Base-by-base conservation (phyloP, 2,888 invertebrate species). In the Syrista parreyssii region DNA sequence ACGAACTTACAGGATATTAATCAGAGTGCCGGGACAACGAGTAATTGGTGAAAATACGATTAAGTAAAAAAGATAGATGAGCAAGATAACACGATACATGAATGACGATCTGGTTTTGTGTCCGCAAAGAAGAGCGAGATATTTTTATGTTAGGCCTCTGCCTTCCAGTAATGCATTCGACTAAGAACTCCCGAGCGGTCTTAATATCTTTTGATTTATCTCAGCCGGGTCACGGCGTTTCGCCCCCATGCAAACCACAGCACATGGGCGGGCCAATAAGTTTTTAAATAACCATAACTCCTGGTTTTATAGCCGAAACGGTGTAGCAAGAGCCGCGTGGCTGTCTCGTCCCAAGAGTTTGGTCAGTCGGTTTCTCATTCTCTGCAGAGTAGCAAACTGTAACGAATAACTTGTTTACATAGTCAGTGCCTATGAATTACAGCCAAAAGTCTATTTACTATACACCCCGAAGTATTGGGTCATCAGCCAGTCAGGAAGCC, bases 231-330 rank as follows among this genome's bases (percentile, higher is more conserved):
- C 90, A 89, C 84, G 88, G 86, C 85, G 87, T 84, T 87, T 88
- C 85, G 86, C 87, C 85, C 87, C 83, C 80, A 81, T 85, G 85
- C 83, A 85, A 86, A 87, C 85, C 86, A 85, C 86, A 86, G 83
- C 86, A 82, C 86, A 89, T 89, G 89, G 90, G 90, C 90, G 90
- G 90, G 90, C 90, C 90, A 90, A 90, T 90, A 89, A 89, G 89
- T 90, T 90, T 90, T 90, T 90, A 90, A 90, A 89, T 90, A 90
- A 90, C 89, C 89, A 90, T 90, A 90, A 90, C 89, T 90, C 87
- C 85, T 88, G 88, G 84, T 88, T 90, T 90, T 90, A 89, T 89
- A 88, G 86, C 80, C 85, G 86, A 87, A 89, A 86, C 83, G 83
- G 86, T 82, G 87, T 83, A 85, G 84, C 81, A 82, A 81, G 79